A percentile compares a stretch with the other conserved stretches of the same genome.
Conservation (phyloP, 2,888 invertebrate genomes). For the Agrotis exclamationis region DNA sequence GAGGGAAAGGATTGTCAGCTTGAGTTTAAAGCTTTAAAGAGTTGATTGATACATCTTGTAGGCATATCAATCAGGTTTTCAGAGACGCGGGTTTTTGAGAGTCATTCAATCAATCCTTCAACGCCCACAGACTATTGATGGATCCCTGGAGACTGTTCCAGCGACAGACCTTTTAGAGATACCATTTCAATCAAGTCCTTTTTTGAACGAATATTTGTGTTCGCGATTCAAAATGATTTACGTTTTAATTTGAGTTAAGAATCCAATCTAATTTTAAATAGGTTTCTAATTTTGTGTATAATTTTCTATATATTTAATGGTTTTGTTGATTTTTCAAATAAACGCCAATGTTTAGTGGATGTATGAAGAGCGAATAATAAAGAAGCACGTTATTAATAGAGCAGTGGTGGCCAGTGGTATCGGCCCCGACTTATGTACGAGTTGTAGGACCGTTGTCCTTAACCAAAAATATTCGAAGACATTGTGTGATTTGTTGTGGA, state of each 20-base stretch:
- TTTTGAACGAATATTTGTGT: constrained; percentile 18
- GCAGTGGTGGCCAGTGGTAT: too few species aligned
- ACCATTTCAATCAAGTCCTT: constrained; percentile 27
- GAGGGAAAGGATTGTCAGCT: constrained; percentile 10
- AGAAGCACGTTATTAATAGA: too few species aligned
- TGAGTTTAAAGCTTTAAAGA: background rate
- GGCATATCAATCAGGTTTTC: constrained; percentile 47
- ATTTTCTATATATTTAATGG: background rate
- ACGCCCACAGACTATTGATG: constrained; percentile 24
- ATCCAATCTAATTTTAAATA: background rate
- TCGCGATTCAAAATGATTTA: constrained; percentile 6
- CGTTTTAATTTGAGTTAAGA: background rate
- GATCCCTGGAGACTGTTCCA: constrained; percentile 16
- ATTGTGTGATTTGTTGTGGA: too few species aligned
- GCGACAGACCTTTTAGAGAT: constrained; percentile 30
- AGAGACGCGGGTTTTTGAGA: constrained; percentile 33
- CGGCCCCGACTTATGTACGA: too few species aligned
- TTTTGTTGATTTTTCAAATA: background rate
- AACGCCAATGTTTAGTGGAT: background rate
- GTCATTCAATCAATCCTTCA: constrained; percentile 47
- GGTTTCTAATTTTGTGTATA: background rate
- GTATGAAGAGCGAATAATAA: too few species aligned
- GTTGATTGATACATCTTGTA: constrained; percentile 28
- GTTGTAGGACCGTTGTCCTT: too few species aligned
- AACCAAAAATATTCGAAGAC: too few species aligned